These are phyloP conservation scores for Germaria angustata DNA, from an alignment of 2,888 invertebrate species.

Conservation along the genomic window DNA sequence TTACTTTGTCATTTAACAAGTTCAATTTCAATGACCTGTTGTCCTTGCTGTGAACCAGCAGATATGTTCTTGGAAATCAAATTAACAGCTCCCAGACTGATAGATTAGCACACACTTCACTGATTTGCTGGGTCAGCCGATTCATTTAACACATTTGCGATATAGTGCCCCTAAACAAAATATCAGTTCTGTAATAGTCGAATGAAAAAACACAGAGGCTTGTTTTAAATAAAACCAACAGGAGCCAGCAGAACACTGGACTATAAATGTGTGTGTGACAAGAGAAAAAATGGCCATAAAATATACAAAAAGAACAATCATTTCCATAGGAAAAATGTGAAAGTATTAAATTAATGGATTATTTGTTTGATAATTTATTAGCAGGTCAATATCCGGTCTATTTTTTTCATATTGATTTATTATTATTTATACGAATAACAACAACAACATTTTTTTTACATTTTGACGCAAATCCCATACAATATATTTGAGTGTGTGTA, in stretches of 20 bases:
- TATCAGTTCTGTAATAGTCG: background rate
- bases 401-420: constrained; percentile 40
- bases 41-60: no score
- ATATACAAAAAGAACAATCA: constrained; percentile 25
- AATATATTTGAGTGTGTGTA: background rate
- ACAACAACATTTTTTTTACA: constrained; percentile 12
- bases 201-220: background rate
- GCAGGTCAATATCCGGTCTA: constrained; percentile 54
- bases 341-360: constrained; percentile 64
- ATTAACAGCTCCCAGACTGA: no score
- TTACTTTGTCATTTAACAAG: no score
- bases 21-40: no score
- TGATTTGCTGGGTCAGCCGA: no score
- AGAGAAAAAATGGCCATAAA: constrained; percentile 17
- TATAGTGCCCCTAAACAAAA: constrained; percentile 8
- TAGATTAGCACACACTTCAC: no score
- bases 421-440: constrained; percentile 7
- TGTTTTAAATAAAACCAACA: constrained; percentile 15
- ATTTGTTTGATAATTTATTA: constrained; percentile 64
- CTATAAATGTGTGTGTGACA: constrained; percentile 35
- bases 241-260: background rate
- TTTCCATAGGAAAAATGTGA: constrained; percentile 38
- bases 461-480: background rate
- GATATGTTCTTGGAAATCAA: no score
- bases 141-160: no score